These are phyloP conservation scores for Alloscopus bannaensis DNA, from an alignment of 2,888 invertebrate species.

Conservation along the genomic window DNA sequence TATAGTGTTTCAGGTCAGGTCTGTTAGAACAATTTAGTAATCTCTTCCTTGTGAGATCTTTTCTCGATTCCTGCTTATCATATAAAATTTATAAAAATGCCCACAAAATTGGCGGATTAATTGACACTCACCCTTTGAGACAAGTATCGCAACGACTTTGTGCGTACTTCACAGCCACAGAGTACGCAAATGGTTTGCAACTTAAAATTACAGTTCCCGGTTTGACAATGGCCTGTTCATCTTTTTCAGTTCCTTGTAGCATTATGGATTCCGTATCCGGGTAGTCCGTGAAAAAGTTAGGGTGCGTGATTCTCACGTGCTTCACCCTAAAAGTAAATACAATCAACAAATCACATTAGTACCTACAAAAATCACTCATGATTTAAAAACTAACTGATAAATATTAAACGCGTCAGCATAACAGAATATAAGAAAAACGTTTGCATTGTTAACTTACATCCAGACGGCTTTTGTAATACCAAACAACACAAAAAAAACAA, in stretches of 20 bases:
- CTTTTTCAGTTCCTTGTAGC: not conserved
- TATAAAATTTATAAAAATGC: no score
- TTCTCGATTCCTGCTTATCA: not conserved
- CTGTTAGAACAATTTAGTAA: no score
- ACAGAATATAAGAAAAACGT: no score
- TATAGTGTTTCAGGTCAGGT: no score
- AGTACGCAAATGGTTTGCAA: slow-evolving; percentile 86
- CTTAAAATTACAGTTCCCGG: slow-evolving; percentile 83
- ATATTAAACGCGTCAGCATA: no score
- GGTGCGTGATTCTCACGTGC: slow-evolving; percentile 51
- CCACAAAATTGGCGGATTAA: no score
- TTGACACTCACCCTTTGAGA: slow-evolving; percentile 81
- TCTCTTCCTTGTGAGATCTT: not conserved
- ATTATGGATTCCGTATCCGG: slow-evolving; percentile 34
- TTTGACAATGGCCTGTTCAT: slow-evolving; percentile 75
- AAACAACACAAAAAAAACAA: no score
- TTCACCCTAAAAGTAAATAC: slow-evolving; percentile 8
- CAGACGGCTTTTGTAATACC: no score
- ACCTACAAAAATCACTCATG: no score
- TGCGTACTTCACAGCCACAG: slow-evolving; percentile 83
- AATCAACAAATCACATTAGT: no score
- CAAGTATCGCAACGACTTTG: slow-evolving; percentile 86
- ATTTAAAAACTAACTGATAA: no score
- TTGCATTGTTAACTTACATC: no score
- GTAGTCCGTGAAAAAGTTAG: slow-evolving; percentile 43